A percentile compares a stretch with the other conserved stretches of the same genome.
Evolutionary conservation across 2,888 invertebrate species (phyloP).

Genomic region (Ernsta delagoae): DNA sequence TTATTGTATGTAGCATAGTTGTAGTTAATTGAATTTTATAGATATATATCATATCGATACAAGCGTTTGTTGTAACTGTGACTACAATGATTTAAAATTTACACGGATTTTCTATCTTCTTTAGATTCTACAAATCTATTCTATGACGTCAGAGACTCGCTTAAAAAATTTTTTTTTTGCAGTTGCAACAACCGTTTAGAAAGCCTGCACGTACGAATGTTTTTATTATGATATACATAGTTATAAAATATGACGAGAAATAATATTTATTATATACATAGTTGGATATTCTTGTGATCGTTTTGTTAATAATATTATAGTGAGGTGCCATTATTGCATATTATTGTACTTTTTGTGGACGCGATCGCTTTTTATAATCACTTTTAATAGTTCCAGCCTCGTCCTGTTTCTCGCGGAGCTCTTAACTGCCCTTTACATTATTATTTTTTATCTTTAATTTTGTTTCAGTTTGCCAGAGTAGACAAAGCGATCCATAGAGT

Average conservation of each 20-base stretch:
- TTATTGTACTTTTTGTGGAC: slow-evolving; percentile 64
- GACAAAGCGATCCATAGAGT: slow-evolving; percentile 29
- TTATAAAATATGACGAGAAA: slow-evolving; percentile 18
- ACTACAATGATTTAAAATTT: slow-evolving; percentile 7
- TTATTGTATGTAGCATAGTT: slow-evolving; percentile 46
- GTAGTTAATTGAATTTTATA: slow-evolving; percentile 39
- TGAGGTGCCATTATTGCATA: slow-evolving; percentile 79
- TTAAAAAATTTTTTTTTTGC: neutral
- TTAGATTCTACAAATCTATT: neutral
- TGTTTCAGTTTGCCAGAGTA: slow-evolving; percentile 27
- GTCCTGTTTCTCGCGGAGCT: slow-evolving; percentile 34
- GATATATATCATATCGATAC: slow-evolving; percentile 22
- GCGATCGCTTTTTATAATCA: slow-evolving; percentile 58
- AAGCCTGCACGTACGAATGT: slow-evolving; percentile 44
- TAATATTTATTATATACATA: slow-evolving; percentile 42
- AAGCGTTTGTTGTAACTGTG: slow-evolving; percentile 25
- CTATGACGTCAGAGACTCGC: neutral
- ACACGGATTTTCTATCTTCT: neutral
- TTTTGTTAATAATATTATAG: slow-evolving; percentile 58
- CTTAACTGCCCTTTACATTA: slow-evolving; percentile 31
- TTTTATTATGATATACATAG: slow-evolving; percentile 20
- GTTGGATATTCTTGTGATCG: slow-evolving; percentile 68
- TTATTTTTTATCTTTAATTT: slow-evolving; percentile 5
- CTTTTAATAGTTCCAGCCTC: slow-evolving; percentile 10
- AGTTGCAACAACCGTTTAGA: slow-evolving; percentile 21